These are phyloP conservation scores for Argopecten irradians DNA, from an alignment of 1,140 invertebrate genomes.

Conservation along the genomic window DNA sequence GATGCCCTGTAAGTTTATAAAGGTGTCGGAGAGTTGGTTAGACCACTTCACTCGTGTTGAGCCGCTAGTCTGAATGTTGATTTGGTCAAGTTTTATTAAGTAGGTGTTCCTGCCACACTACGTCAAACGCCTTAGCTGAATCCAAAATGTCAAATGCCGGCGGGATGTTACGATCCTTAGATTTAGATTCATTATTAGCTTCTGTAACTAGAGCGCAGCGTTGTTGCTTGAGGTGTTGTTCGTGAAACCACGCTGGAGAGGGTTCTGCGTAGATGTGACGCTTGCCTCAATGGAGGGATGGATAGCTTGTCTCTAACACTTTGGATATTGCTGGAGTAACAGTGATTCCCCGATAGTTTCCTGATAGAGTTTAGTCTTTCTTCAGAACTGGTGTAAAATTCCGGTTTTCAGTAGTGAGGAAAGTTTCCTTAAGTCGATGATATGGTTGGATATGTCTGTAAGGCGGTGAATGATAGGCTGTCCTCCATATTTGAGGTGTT, in stretches of 20 bases:
- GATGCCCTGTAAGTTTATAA: neutral
- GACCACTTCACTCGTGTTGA: neutral
- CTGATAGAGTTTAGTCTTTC: neutral
- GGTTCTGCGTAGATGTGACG: neutral
- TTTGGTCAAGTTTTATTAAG: neutral
- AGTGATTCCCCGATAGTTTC: conserved; percentile 3
- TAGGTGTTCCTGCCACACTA: too few species aligned
- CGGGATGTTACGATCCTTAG: neutral
- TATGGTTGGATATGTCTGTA: neutral
- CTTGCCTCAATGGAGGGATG: neutral
- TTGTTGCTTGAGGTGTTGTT: neutral
- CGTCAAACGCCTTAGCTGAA: too few species aligned
- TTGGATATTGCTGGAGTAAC: conserved; percentile 20
- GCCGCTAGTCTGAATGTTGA: too few species aligned
- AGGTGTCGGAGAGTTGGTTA: neutral
- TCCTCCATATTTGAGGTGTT: conserved; percentile 21
- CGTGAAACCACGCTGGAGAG: conserved; percentile 32
- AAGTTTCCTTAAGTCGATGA: neutral
- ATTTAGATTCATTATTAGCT: neutral
- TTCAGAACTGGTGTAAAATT: conserved; percentile 24
- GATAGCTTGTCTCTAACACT: conserved; percentile 26
- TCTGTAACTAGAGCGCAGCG: conserved; percentile 28
- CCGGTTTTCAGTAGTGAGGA: neutral
- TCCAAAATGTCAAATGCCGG: too few species aligned
- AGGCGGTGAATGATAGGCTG: neutral